Percentiles rank a stretch among this genome's conserved stretches.
phyloP scores from a whole-genome alignment of 2,797 vertebrate genomes.

The Manis javanica region DNA sequence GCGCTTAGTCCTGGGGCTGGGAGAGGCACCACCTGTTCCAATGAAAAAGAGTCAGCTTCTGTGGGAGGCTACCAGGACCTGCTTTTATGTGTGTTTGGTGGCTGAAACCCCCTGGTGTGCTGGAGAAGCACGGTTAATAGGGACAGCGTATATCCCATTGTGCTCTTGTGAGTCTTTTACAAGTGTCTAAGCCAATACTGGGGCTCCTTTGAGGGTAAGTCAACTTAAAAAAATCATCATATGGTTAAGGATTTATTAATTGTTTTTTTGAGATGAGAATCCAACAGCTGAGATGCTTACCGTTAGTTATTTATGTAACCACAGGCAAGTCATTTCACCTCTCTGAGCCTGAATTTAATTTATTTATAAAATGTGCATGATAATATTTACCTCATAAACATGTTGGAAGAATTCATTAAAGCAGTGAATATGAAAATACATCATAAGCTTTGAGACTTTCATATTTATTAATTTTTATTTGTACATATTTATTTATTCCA shows the following conservation, averaged over 20 bases:
- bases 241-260: conserved; percentile 22
- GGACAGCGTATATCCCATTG: neutral
- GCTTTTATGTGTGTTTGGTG: neutral
- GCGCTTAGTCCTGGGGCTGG: neutral
- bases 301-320: neutral
- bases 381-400: neutral
- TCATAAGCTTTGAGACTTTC: neutral
- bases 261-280: conserved; percentile 52
- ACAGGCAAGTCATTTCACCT: neutral
- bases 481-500: neutral
- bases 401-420: conserved; percentile 24
- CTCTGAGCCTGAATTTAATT: neutral
- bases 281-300: neutral
- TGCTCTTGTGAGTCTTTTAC: conserved; percentile 2
- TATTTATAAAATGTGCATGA: conserved; percentile 31
- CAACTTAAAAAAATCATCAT: conserved; percentile 15
- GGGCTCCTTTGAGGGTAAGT: neutral
- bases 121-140: neutral
- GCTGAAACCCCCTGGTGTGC: neutral
- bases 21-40: neutral
- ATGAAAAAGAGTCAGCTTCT: neutral
- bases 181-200: conserved; percentile 37
- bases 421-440: neutral
- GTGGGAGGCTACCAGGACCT: neutral
- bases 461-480: conserved; percentile 33